Percentiles rank a stretch among this genome's conserved stretches.
Evolutionary conservation across 2,888 invertebrate species (phyloP).

Genomic region (Atrina japonica): DNA sequence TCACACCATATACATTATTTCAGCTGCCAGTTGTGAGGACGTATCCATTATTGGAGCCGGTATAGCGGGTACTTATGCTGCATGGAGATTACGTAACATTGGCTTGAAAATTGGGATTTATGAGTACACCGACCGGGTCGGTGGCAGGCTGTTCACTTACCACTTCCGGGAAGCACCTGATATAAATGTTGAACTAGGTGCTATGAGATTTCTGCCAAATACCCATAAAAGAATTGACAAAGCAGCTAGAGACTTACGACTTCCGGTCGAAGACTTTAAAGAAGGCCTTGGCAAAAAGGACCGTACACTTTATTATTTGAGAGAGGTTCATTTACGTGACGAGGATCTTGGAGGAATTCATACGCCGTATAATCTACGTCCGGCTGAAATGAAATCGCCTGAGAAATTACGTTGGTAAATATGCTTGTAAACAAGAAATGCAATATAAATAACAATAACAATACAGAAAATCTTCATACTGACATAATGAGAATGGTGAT

Average conservation of each 20-base stretch:
- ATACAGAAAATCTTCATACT: too few relatives aligned
- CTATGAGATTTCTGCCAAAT: constrained; percentile 43
- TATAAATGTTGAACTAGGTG: constrained; percentile 50
- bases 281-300: constrained; percentile 19
- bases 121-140: constrained; percentile 48
- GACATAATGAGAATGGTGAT: too few relatives aligned
- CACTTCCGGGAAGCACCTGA: constrained; percentile 43
- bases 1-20: too few relatives aligned
- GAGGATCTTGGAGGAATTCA: constrained; percentile 15
- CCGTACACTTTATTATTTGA: constrained; percentile 26
- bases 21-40: constrained; percentile 33
- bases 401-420: constrained; percentile 13
- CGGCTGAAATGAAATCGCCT: constrained; percentile 23
- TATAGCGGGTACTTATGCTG: constrained; percentile 45
- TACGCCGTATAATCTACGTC: constrained; percentile 40
- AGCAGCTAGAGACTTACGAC: constrained; percentile 37
- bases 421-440: too few relatives aligned
- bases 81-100: constrained; percentile 40
- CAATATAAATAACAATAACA: too few relatives aligned
- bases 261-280: constrained; percentile 29
- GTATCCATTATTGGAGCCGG: constrained; percentile 51
- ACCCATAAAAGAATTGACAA: constrained; percentile 31
- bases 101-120: constrained; percentile 41
- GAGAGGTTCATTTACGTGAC: constrained; percentile 32
- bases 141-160: constrained; percentile 44